Percentiles rank a stretch among this genome's conserved stretches.
Evolutionary conservation across 2,797 vertebrate genomes (phyloP).

Genomic region (Florisuga fusca): DNA sequence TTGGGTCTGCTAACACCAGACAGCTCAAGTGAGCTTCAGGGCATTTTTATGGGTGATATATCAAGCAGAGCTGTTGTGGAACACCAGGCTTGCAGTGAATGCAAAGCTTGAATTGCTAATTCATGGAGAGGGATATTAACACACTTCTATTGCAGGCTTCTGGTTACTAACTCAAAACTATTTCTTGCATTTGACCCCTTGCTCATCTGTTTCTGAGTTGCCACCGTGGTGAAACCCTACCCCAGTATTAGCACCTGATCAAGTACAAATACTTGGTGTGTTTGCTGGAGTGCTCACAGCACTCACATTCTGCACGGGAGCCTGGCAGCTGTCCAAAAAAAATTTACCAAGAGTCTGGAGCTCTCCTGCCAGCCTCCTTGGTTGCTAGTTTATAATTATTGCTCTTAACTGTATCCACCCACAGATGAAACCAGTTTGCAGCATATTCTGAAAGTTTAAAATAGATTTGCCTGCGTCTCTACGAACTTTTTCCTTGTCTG

Average conservation of each 20-base stretch:
- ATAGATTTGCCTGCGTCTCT: conserved; percentile 27
- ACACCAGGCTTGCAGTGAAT: background rate
- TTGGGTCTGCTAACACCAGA: background rate
- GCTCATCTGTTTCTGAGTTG: background rate
- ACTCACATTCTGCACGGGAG: background rate
- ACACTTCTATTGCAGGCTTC: background rate
- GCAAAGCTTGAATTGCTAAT: background rate
- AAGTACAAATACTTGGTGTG: background rate
- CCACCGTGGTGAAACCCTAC: background rate
- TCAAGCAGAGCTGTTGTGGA: background rate
- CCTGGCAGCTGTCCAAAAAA: background rate
- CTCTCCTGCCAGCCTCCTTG: conserved; percentile 24
- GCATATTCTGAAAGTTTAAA: conserved; percentile 45
- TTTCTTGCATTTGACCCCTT: background rate
- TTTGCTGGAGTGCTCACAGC: conserved; percentile 20
- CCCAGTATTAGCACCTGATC: conserved; percentile 6
- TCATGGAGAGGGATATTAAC: background rate
- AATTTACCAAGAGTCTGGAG: background rate
- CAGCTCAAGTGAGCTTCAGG: background rate
- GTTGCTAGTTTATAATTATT: conserved; percentile 54
- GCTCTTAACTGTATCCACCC: conserved; percentile 44
- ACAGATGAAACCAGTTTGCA: conserved; percentile 41
- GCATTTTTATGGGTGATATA: background rate
- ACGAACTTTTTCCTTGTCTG: background rate
- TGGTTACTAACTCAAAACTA: background rate